Conservation (phyloP, 2,797 vertebrate species). For the Pempheris klunzingeri region DNA sequence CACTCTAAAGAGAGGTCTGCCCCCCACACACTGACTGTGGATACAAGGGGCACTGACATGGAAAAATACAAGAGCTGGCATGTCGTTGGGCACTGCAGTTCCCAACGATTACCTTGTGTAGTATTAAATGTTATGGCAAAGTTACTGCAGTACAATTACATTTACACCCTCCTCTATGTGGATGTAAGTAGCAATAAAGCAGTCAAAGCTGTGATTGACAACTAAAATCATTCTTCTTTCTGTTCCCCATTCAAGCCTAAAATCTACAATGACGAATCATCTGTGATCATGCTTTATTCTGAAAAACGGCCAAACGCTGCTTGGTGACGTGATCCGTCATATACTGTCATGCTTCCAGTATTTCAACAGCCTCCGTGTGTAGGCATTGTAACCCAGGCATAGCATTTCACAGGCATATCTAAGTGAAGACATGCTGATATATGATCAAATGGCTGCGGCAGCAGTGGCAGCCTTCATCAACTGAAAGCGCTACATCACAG, state of each 20-base stretch:
- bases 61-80: conserved; percentile 82
- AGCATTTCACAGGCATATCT: conserved; percentile 62
- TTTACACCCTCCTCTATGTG: conserved; percentile 24
- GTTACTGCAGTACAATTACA: conserved; percentile 46
- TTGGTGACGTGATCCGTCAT: conserved; percentile 52
- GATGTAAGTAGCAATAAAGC: conserved; percentile 22
- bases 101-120: conserved; percentile 60
- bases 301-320: conserved; percentile 52
- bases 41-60: conserved; percentile 80
- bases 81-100: conserved; percentile 71
- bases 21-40: conserved; percentile 74
- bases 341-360: conserved; percentile 25
- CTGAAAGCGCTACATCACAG: conserved; percentile 75
- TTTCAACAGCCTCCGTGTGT: conserved; percentile 52
- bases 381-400: conserved; percentile 54
- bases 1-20: conserved; percentile 73
- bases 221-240: not conserved
- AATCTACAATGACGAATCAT: conserved; percentile 51
- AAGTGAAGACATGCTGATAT: conserved; percentile 72
- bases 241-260: conserved; percentile 30
- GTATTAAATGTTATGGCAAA: conserved; percentile 52
- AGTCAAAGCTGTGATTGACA: conserved; percentile 36
- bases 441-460: conserved; percentile 76
- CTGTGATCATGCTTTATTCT: conserved; percentile 55
- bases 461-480: conserved; percentile 75